Evolutionary conservation across 2,113 vertebrate genomes (phyloP), one percentile per base, ranked within the genome.

Genomic region (Australoheros scitulus): DNA sequence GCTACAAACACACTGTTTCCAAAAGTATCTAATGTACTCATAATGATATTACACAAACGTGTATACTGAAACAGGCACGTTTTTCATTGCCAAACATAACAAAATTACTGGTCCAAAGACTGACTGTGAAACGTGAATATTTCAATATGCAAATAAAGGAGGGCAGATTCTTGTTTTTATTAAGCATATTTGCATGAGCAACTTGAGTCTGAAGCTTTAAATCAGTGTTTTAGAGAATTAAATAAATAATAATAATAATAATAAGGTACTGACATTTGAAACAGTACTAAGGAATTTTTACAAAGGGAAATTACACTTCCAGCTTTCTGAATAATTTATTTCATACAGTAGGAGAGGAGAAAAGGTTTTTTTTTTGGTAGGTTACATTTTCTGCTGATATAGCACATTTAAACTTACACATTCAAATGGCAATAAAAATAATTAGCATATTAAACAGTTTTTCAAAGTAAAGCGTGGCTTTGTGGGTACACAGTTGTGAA

Each of bases 261-360:
- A 29, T 29, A 29, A 72, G 10, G 17, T 32, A 32, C 20, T 34
- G 26, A 50, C 32, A 52, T 72, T 20, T 34, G n/a, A 52, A 72
- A 55, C 26, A 72, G 20, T 20, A 14, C 8, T n/a, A 17, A 72
- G 26, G 11, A 32, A 55, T 47, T 52, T 2, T 72, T 52, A 52
- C 26, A 55, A 32, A 72, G 26, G 68, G 6, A 72, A 18, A 32
- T 17, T 9, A 1, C 72, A 70, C 20, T 18, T 68, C 15, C 7
- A 34, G 52, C 22, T 41, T 80, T 88, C 58, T 60, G 80, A 88
- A 90, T 88, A 75, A 81, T 94, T 92, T 89, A 94, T 93, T 91
- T 91, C 15, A 86, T 68, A 90, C 72, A 52, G 26, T 81, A 79
- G 81, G 10, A 79, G 38, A 81, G 83, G 86, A 87, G 81, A 81